Percentiles rank a stretch among this genome's conserved stretches.
Evolutionary conservation across 2,888 invertebrate species (phyloP).

Genomic region (Dryobotodes eremita): DNA sequence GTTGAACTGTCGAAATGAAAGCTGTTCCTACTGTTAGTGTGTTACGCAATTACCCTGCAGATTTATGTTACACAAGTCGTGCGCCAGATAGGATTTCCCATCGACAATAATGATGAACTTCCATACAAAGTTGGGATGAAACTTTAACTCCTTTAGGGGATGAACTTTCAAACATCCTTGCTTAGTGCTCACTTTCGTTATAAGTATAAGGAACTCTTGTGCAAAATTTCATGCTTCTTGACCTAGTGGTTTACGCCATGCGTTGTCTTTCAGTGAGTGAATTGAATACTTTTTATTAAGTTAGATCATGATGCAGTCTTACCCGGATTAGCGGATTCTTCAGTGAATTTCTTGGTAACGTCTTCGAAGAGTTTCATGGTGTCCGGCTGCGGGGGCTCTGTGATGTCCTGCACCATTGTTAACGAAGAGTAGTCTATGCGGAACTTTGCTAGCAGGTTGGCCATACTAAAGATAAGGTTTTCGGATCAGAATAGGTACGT

Average conservation of each 20-base stretch:
- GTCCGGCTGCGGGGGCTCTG: constrained; percentile 94
- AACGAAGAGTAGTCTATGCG: constrained; percentile 98
- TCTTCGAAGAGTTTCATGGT: constrained; percentile 94
- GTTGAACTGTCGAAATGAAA: too few species aligned
- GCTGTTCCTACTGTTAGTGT: too few species aligned
- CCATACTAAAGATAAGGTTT: constrained; percentile 93
- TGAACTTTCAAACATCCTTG: not conserved
- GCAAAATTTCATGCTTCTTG: not conserved
- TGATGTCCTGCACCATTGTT: constrained; percentile 97
- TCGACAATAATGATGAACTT: not conserved
- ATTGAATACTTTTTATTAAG: not conserved
- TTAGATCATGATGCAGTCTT: not conserved
- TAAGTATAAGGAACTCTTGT: not conserved
- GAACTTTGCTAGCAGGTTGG: constrained; percentile 97
- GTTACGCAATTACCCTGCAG: not conserved
- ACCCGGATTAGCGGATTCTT: constrained; percentile 80
- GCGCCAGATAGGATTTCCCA: not conserved
- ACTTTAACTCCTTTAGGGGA: not conserved
- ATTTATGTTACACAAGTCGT: not conserved
- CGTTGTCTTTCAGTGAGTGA: not conserved
- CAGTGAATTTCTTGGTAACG: constrained; percentile 93
- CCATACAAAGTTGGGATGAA: not conserved
- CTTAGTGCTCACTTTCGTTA: not conserved
- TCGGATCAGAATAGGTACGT: constrained; percentile 20
- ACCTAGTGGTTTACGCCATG: not conserved